Conservation (phyloP, 2,797 vertebrate species). For the Enteromius unitaeniatus region DNA sequence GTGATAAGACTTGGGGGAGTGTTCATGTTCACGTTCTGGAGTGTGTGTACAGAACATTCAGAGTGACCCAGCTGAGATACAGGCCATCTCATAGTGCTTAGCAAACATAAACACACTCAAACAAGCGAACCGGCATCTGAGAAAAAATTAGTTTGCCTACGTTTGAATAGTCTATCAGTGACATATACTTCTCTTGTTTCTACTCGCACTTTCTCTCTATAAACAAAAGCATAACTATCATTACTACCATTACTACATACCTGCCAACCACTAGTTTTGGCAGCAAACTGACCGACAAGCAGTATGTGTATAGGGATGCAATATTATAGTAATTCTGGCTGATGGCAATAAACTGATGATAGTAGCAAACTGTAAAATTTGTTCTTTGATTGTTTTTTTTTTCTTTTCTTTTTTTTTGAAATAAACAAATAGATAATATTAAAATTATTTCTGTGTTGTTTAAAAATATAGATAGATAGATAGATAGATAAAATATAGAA, state of each 20-base stretch:
- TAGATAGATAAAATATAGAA: no score
- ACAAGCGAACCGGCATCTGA: neutral
- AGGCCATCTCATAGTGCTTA: constrained; percentile 2
- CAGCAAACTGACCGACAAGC: neutral
- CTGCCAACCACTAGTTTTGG: neutral
- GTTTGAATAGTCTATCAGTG: neutral
- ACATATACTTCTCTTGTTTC: neutral
- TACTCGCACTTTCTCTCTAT: neutral
- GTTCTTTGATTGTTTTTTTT: neutral
- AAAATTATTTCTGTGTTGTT: no score
- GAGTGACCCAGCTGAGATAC: neutral
- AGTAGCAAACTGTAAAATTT: neutral
- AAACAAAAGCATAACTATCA: neutral
- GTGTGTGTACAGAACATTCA: constrained; percentile 38
- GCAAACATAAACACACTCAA: constrained; percentile 20
- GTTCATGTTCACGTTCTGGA: constrained; percentile 9
- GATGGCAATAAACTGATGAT: neutral
- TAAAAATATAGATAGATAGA: no score
- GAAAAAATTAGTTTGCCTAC: neutral
- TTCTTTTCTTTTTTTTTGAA: no score
- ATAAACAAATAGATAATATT: neutral
- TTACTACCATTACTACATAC: neutral
- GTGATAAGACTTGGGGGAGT: constrained; percentile 2
- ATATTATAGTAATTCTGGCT: neutral
- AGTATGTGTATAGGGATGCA: neutral